Base-by-base conservation (phyloP, 2,113 vertebrate species). In the Eurystomus gularis region DNA sequence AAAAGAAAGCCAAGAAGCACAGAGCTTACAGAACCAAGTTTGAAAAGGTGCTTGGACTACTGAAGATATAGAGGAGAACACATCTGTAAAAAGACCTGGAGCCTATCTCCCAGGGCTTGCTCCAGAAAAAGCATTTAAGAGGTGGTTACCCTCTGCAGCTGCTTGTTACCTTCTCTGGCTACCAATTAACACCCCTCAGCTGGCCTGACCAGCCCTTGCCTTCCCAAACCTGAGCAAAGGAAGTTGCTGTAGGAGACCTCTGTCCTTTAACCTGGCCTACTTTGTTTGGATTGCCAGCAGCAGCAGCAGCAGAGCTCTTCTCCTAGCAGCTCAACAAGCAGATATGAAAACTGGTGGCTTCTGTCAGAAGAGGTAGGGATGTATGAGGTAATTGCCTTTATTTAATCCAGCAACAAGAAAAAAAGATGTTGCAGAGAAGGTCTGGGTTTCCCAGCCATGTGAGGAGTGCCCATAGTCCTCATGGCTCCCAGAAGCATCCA, bases 391-490 rank as follows among this genome's bases (percentile, higher is more conserved):
- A 29, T 19, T 75, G 19, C 5, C 13, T 17, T 28, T 64, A 68
- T 64, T 54, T 6, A 48, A 76, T 68, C 4, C 26, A 90, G 8
- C 0, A 52, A 40, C 6, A 11, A 25, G 31, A 52, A 0, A n/a
- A 28, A 29, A 25, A 6, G 13, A 17, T 19, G 1, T 40, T n/a
- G 11, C 13, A 17, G 46, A 10, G 2, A n/a, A 5, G 4, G 58
- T 62, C 40, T 66, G 31, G 8, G 7, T 66, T 90, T 85, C 15
- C 8, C 9, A 82, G 28, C 10, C 13, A 25, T 28, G 2, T 10
- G 16, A 65, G 23, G 5, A 10, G 6, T 90, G 57, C 9, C 17
- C 6, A 20, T 0, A 0, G 26, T 64, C 23, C 44, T 51, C 28
- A 28, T 0, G 1, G 21, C 15, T 62, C 21, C 28, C 25, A 23